Conservation (phyloP, 1,140 invertebrate genomes). For the Ericerus pela region DNA sequence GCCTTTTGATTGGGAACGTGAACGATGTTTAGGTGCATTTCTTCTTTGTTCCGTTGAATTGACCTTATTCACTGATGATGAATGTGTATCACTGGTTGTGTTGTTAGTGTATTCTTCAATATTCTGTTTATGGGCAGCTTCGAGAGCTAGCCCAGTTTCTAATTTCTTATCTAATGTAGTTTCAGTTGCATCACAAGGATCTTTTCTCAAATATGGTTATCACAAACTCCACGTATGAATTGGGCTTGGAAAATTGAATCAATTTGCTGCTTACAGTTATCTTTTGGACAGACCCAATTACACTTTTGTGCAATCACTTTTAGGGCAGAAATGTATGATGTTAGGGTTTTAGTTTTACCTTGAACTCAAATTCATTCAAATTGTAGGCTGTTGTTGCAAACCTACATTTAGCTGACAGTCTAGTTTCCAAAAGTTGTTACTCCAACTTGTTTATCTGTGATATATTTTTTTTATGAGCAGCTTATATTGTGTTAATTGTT, state of each 20-base stretch:
- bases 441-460: too few relatives aligned
- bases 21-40: background rate
- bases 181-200: background rate
- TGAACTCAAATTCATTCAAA: too few relatives aligned
- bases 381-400: too few relatives aligned
- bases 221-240: background rate
- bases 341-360: too few relatives aligned
- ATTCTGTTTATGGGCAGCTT: background rate
- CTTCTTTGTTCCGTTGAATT: background rate
- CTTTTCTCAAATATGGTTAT: background rate
- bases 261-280: too few relatives aligned
- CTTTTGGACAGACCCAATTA: too few relatives aligned
- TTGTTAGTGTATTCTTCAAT: background rate
- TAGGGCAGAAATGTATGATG: too few relatives aligned
- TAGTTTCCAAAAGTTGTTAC: too few relatives aligned
- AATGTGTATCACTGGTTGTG: background rate
- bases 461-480: too few relatives aligned
- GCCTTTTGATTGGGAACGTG: background rate
- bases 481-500: too few relatives aligned
- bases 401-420: too few relatives aligned
- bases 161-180: background rate
- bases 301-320: too few relatives aligned
- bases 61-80: background rate
- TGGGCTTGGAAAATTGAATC: background rate
- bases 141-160: background rate